Percentiles rank a stretch among this genome's conserved stretches.
phyloP scores from a whole-genome alignment of 2,797 vertebrate genomes.

The Epinephelus malabaricus region DNA sequence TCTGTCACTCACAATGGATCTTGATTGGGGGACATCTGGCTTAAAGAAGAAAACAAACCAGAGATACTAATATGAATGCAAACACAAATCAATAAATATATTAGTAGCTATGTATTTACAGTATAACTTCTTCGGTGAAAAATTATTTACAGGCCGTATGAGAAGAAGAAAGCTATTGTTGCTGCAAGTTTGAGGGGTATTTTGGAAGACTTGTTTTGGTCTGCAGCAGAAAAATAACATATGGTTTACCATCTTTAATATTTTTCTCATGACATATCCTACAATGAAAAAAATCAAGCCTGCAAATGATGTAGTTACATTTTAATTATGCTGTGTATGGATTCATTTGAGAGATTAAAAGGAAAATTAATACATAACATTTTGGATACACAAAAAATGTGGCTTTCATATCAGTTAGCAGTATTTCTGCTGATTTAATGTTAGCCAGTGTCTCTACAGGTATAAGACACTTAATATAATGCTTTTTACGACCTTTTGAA shows the following conservation, averaged over 20 bases:
- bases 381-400: neutral
- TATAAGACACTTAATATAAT: too few species aligned
- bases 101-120: neutral
- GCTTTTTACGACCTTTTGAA: too few species aligned
- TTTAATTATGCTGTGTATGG: neutral
- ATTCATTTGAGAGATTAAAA: neutral
- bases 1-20: slow-evolving; percentile 1
- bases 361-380: neutral
- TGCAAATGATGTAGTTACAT: neutral
- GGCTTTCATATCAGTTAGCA: neutral
- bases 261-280: neutral
- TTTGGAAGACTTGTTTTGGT: neutral
- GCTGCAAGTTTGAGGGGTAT: neutral
- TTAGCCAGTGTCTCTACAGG: too few species aligned
- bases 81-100: neutral
- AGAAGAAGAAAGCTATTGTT: neutral
- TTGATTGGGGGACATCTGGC: neutral
- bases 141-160: neutral
- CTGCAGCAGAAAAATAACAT: slow-evolving; percentile 6
- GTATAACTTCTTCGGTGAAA: neutral
- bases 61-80: neutral
- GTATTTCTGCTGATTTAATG: neutral
- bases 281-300: neutral
- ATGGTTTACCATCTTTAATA: neutral
- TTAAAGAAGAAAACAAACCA: neutral